Conservation (phyloP, 2,888 invertebrate species). For the Spisula subtruncata region DNA sequence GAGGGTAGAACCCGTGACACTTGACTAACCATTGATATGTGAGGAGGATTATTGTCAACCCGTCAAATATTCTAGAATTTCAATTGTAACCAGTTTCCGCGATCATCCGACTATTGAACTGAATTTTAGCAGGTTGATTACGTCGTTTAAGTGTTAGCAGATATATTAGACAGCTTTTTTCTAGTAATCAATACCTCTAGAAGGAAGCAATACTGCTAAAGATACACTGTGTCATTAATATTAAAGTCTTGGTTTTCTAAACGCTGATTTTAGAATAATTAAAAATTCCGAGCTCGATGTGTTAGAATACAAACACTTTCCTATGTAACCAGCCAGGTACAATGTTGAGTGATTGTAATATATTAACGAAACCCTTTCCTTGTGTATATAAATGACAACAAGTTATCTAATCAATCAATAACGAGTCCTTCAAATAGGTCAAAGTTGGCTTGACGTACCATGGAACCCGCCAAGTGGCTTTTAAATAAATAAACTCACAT, state of each 20-base stretch:
- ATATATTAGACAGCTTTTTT: too few species aligned
- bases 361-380: background rate
- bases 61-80: too few species aligned
- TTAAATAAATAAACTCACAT: background rate
- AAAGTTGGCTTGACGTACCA: background rate
- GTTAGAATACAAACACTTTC: background rate
- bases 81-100: too few species aligned
- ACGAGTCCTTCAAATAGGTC: background rate
- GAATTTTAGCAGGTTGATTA: too few species aligned
- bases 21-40: too few species aligned
- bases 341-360: background rate
- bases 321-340: background rate
- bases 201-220: too few species aligned
- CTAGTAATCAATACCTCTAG: too few species aligned
- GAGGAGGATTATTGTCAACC: too few species aligned
- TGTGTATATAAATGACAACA: background rate
- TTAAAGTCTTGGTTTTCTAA: background rate
- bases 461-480: conserved; percentile 3
- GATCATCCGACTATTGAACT: too few species aligned
- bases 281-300: background rate
- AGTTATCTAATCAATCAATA: background rate
- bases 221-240: background rate
- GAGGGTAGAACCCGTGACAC: too few species aligned
- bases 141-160: too few species aligned
- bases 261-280: background rate